Evolutionary conservation across 1,140 invertebrate genomes (phyloP).

Genomic region (Amyelois transitella): DNA sequence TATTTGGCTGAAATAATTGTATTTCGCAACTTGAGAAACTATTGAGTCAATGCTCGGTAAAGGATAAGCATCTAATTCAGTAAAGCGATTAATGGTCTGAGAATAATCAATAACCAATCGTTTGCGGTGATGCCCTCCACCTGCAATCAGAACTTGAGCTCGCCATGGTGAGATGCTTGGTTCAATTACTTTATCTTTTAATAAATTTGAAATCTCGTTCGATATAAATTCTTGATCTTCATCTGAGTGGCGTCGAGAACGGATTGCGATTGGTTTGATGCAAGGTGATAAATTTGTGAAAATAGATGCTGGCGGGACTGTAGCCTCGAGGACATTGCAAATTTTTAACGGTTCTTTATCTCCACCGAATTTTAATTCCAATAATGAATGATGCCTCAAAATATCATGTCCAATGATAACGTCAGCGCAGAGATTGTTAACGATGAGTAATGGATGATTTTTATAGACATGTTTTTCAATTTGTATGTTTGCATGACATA

Average conservation of each 20-base stretch:
- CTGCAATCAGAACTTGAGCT: slow-evolving; percentile 21
- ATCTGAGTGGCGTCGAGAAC: slow-evolving; percentile 13
- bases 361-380: slow-evolving; percentile 14
- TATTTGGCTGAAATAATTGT: slow-evolving; percentile 5
- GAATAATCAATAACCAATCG: slow-evolving; percentile 29
- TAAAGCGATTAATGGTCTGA: slow-evolving; percentile 23
- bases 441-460: slow-evolving; percentile 11
- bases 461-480: slow-evolving; percentile 16
- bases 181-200: slow-evolving; percentile 18
- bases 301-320: slow-evolving; percentile 15
- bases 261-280: slow-evolving; percentile 16
- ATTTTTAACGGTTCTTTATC: slow-evolving; percentile 11
- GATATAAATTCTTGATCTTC: slow-evolving; percentile 14
- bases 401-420: slow-evolving; percentile 24
- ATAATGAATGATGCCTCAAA: slow-evolving; percentile 10
- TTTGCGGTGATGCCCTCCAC: slow-evolving; percentile 13
- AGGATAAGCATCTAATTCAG: slow-evolving; percentile 15
- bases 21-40: slow-evolving; percentile 2
- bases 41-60: slow-evolving; percentile 14
- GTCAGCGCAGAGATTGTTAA: slow-evolving; percentile 22
- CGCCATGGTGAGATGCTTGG: slow-evolving; percentile 22
- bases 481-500: slow-evolving; percentile 12
- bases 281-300: slow-evolving; percentile 13
- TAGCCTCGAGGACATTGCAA: slow-evolving; percentile 15
- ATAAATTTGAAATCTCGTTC: slow-evolving; percentile 17